Conservation (phyloP, 1,140 invertebrate genomes). For the Leptinotarsa lineolata region DNA sequence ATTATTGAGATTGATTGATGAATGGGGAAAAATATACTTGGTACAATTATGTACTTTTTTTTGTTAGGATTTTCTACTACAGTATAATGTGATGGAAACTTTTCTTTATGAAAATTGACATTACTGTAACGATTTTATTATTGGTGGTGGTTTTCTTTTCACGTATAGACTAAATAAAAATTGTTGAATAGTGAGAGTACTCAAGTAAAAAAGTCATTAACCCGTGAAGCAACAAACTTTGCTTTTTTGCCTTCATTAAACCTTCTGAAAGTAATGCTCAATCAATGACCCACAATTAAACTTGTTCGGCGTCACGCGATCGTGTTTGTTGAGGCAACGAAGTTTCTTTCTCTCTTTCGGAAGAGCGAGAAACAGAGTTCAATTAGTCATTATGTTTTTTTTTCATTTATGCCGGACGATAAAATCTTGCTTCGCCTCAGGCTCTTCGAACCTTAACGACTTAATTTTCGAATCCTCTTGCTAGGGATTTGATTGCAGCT, state of each 20-base stretch:
- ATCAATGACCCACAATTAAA: constrained; percentile 8
- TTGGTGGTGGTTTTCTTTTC: no score
- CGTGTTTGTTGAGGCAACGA: not conserved
- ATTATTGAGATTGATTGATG: no score
- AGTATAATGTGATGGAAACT: no score
- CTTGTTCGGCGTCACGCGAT: not conserved
- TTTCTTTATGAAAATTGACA: no score
- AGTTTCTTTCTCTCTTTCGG: not conserved
- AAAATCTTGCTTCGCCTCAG: constrained; percentile 20
- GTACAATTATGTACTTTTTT: no score
- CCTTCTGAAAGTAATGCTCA: constrained; percentile 1
- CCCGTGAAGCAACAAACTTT: not conserved
- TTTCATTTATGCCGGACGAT: constrained; percentile 16
- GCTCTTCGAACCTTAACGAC: constrained; percentile 16
- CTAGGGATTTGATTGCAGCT: not conserved
- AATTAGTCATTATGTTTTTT: constrained; percentile 24
- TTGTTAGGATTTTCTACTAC: no score
- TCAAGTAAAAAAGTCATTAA: not conserved
- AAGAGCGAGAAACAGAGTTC: not conserved
- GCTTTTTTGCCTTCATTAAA: constrained; percentile 6
- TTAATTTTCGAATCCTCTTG: constrained; percentile 23
- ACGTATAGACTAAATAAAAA: no score
- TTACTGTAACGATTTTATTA: no score
- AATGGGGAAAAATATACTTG: no score
- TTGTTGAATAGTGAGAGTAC: not conserved